Conservation (phyloP, 2,113 vertebrate genomes). For the Enhydra lutris region DNA sequence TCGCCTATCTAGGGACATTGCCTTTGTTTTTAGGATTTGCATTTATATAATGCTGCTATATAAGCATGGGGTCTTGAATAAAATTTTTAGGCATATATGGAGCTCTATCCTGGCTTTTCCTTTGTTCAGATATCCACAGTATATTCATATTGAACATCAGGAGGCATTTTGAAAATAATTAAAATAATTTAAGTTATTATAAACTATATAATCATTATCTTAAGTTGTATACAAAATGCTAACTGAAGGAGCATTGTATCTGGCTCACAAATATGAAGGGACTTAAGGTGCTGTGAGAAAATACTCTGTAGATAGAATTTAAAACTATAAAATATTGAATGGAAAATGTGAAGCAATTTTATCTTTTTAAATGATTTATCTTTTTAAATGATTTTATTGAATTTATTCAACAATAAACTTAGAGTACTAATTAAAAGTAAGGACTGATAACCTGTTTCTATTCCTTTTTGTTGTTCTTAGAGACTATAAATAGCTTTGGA, state of each 20-base stretch:
- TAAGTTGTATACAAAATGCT: not conserved
- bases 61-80: not conserved
- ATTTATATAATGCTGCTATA: not conserved
- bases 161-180: not conserved
- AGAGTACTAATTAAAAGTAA: not conserved
- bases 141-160: not conserved
- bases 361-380: not conserved
- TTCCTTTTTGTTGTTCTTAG: not conserved
- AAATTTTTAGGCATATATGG: not conserved
- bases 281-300: not conserved
- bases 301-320: not conserved
- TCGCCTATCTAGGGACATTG: not conserved
- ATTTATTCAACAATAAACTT: not conserved
- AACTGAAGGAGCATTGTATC: not conserved
- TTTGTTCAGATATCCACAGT: not conserved
- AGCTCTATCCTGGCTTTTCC: not conserved
- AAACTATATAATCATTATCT: not conserved
- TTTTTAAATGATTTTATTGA: not conserved
- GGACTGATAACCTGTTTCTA: not conserved
- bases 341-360: not conserved
- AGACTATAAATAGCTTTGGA: not conserved
- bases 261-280: not conserved
- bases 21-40: not conserved
- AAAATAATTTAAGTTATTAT: not conserved
- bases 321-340: not conserved